Percentiles rank a stretch among this genome's conserved stretches.
Evolutionary conservation across 64 coral and sea anemone genomes (phyloP).

Genomic region (Montipora capricornis): DNA sequence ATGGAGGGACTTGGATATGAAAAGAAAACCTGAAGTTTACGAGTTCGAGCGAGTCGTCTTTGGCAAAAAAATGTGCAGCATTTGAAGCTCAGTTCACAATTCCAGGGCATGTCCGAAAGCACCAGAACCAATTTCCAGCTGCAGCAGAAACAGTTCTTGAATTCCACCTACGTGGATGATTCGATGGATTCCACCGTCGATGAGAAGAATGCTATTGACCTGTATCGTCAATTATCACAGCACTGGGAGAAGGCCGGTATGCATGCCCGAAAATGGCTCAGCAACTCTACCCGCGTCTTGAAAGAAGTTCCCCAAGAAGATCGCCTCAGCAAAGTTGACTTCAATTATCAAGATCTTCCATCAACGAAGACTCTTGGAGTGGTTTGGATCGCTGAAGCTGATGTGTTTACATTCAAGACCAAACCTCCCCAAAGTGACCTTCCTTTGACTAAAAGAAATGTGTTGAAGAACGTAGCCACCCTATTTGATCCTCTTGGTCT

Average conservation of each 20-base stretch:
- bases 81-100: conserved; percentile 65
- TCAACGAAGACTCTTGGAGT: conserved; percentile 78
- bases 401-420: conserved; percentile 71
- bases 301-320: no score
- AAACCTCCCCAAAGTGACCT: conserved; percentile 14
- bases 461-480: conserved; percentile 56
- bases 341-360: conserved; percentile 61
- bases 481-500: conserved; percentile 60
- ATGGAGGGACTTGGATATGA: conserved; percentile 35
- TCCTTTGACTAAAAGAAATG: conserved; percentile 57
- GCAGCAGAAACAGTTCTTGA: conserved; percentile 81
- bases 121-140: conserved; percentile 60
- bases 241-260: conserved; percentile 65
- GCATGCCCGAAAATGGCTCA: conserved; percentile 73
- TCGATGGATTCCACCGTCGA: conserved; percentile 58
- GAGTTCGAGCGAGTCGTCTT: conserved; percentile 77
- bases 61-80: conserved; percentile 58
- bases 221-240: conserved; percentile 28
- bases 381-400: conserved; percentile 66
- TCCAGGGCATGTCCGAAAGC: conserved; percentile 61
- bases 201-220: conserved; percentile 58
- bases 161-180: conserved; percentile 71
- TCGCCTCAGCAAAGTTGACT: conserved; percentile 28
- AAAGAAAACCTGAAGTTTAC: conserved; percentile 49
- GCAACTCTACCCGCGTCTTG: conserved; percentile 63